phyloP scores from a whole-genome alignment of 2,113 vertebrate genomes.

The Ameiurus melas region DNA sequence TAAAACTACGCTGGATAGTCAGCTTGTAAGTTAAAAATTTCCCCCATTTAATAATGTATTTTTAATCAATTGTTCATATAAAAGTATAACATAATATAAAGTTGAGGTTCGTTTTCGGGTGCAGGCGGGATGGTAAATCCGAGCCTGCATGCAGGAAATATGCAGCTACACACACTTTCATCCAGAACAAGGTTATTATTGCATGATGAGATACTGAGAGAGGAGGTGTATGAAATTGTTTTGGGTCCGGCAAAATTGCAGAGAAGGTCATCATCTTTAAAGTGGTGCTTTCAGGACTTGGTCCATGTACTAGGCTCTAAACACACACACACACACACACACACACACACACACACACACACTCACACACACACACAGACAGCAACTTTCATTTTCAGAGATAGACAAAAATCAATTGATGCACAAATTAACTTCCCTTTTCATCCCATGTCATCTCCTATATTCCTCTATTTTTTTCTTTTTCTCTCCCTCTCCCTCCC shows the following conservation, averaged over 20 bases:
- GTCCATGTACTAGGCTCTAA: neutral
- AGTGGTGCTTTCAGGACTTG: constrained; percentile 20
- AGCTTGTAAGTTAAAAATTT: neutral
- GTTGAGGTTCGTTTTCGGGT: neutral
- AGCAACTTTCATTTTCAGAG: constrained; percentile 28
- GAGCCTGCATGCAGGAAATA: neutral
- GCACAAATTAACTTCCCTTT: constrained; percentile 18
- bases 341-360: neutral
- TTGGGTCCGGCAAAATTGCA: constrained; percentile 16
- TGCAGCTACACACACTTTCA: neutral
- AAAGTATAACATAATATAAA: neutral
- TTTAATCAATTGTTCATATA: neutral
- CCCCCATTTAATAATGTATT: neutral
- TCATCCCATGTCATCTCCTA: neutral
- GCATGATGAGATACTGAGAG: constrained; percentile 16
- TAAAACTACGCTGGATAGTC: neutral
- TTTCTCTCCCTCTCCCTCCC: neutral
- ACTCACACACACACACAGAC: neutral
- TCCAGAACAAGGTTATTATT: constrained; percentile 28
- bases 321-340: neutral
- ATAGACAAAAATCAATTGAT: constrained; percentile 28
- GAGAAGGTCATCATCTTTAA: constrained; percentile 37
- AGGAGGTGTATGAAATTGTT: constrained; percentile 31
- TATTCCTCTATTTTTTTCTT: neutral
- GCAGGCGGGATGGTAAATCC: neutral